phyloP scores from a whole-genome alignment of 2,888 invertebrate species.

The Drosophila incognita region DNA sequence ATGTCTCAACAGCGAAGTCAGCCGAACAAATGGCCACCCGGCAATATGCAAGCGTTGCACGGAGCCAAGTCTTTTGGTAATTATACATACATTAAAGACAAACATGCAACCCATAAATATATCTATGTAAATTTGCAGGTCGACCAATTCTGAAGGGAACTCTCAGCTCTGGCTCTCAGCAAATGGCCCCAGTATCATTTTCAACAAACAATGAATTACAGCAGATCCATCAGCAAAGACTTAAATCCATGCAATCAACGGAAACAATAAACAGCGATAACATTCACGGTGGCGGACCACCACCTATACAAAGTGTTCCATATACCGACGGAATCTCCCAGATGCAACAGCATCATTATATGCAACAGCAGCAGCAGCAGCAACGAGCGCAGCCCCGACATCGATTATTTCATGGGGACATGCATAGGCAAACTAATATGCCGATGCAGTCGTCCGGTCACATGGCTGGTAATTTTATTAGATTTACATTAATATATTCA shows the following conservation, averaged over 20 bases:
- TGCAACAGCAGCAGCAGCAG: slow-evolving; percentile 73
- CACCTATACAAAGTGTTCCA: slow-evolving; percentile 57
- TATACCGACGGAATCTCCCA: slow-evolving; percentile 70
- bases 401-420: slow-evolving; percentile 48
- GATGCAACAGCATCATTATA: slow-evolving; percentile 79
- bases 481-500: neutral
- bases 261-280: slow-evolving; percentile 55
- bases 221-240: slow-evolving; percentile 69
- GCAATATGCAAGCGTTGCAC: slow-evolving; percentile 43
- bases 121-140: slow-evolving; percentile 58
- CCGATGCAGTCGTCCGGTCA: slow-evolving; percentile 78
- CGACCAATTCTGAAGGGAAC: slow-evolving; percentile 84
- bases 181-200: slow-evolving; percentile 52
- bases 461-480: slow-evolving; percentile 33
- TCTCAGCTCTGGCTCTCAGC: slow-evolving; percentile 56
- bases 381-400: slow-evolving; percentile 61
- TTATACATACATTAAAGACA: neutral
- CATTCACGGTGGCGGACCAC: slow-evolving; percentile 43
- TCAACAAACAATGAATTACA: slow-evolving; percentile 80
- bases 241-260: slow-evolving; percentile 52
- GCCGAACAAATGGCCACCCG: slow-evolving; percentile 54
- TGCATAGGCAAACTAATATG: slow-evolving; percentile 65
- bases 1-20: slow-evolving; percentile 46
- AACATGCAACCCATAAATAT: neutral
- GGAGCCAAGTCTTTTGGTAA: slow-evolving; percentile 60